These are phyloP conservation scores for Metellina segmentata DNA, from an alignment of 2,888 invertebrate genomes.

Conservation along the genomic window DNA sequence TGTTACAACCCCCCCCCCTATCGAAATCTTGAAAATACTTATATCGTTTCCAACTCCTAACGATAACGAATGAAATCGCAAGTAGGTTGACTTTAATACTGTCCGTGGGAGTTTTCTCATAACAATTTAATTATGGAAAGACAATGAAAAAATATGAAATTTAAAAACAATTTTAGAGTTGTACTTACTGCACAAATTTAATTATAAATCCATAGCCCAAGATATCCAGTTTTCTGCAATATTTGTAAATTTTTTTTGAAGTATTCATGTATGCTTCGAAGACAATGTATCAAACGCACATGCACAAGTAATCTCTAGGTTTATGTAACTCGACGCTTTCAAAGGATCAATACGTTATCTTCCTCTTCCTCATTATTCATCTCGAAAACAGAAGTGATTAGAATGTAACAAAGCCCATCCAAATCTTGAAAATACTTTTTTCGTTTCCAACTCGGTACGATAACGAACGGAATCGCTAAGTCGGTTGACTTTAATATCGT, in stretches of 20 bases:
- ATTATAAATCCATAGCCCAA: too few relatives aligned
- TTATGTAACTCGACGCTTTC: not conserved
- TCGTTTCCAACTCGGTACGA: not conserved
- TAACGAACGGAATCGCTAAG: constrained; percentile 1
- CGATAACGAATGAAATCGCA: constrained; percentile 6
- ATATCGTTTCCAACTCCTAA: not conserved
- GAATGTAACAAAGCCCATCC: not conserved
- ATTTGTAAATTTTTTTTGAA: too few relatives aligned
- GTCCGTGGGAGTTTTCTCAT: not conserved
- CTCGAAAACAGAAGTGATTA: not conserved
- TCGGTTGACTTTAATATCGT: constrained; percentile 39
- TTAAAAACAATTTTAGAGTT: too few relatives aligned
- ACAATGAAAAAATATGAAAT: not conserved
- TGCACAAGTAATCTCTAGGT: too few relatives aligned
- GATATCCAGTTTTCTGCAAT: too few relatives aligned
- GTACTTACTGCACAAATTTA: too few relatives aligned
- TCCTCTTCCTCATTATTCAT: constrained; percentile 12
- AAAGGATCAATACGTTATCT: not conserved
- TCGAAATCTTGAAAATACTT: not conserved
- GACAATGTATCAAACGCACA: too few relatives aligned
- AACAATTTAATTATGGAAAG: too few relatives aligned
- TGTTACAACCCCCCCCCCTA: not conserved
- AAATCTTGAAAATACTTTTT: not conserved
- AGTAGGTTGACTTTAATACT: constrained; percentile 33
- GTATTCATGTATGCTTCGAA: too few relatives aligned